Evolutionary conservation across 2,113 vertebrate genomes (phyloP).

Genomic region (Otolemur garnettii): DNA sequence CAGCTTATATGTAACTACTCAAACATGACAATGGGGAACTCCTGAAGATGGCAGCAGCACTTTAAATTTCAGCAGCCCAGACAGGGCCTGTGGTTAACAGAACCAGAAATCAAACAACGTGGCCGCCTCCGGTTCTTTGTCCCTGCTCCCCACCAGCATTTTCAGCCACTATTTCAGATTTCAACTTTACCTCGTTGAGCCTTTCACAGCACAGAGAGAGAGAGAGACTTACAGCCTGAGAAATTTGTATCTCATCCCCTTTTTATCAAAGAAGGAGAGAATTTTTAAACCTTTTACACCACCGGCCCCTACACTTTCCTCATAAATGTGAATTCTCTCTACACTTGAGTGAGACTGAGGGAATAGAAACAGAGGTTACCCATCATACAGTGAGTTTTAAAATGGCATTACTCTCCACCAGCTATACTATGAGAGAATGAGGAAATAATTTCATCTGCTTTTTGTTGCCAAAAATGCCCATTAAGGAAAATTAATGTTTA

Average conservation of each 20-base stretch:
- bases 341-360: conserved; percentile 5
- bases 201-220: conserved; percentile 57
- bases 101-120: conserved; percentile 38
- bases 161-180: conserved; percentile 33
- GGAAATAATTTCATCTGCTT: conserved; percentile 52
- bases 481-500: conserved; percentile 73
- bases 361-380: not conserved
- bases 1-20: not conserved
- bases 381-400: conserved; percentile 34
- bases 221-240: not conserved
- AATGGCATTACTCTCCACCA: conserved; percentile 12
- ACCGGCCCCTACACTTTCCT: not conserved
- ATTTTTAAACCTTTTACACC: conserved; percentile 20
- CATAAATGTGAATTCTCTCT: not conserved
- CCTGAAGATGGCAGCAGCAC: conserved; percentile 91
- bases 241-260: not conserved
- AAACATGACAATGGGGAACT: conserved; percentile 60
- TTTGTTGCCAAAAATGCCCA: conserved; percentile 39
- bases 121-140: not conserved
- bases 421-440: conserved; percentile 54
- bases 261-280: conserved; percentile 53
- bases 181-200: conserved; percentile 1
- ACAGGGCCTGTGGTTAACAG: conserved; percentile 46
- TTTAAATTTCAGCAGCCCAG: conserved; percentile 85
- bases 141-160: not conserved